phyloP scores from a whole-genome alignment of 2,888 invertebrate species.

The Drosophila robusta region DNA sequence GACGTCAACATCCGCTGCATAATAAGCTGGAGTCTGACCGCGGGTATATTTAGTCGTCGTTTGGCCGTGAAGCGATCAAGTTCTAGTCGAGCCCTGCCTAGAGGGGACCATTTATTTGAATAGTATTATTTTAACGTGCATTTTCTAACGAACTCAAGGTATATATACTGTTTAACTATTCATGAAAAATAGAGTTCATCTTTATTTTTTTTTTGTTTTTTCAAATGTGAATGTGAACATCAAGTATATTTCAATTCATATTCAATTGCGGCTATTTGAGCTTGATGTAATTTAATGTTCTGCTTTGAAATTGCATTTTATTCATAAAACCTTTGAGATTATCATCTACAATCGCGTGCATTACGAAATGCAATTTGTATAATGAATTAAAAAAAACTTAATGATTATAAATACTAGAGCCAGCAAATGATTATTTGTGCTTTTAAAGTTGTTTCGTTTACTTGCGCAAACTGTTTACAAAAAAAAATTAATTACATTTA shows the following conservation, averaged over 20 bases:
- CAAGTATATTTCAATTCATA: background rate
- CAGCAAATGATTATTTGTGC: background rate
- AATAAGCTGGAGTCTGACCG: slow-evolving; percentile 71
- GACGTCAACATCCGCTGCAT: slow-evolving; percentile 35
- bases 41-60: slow-evolving; percentile 64
- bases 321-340: no score
- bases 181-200: background rate
- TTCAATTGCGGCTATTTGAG: no score
- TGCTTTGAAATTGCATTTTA: no score
- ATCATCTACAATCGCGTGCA: no score
- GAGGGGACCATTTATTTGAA: background rate
- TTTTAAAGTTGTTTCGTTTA: background rate
- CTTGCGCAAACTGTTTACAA: no score
- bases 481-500: no score
- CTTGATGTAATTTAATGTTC: no score
- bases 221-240: background rate
- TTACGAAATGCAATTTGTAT: no score
- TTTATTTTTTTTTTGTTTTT: background rate
- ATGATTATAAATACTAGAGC: no score
- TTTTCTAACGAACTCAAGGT: slow-evolving; percentile 3
- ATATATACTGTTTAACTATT: background rate
- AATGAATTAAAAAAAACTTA: no score
- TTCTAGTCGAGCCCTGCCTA: slow-evolving; percentile 13
- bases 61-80: slow-evolving; percentile 59
- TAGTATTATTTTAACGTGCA: background rate